Conservation (phyloP, 2,113 vertebrate species). For the Monarcha castaneiventris region DNA sequence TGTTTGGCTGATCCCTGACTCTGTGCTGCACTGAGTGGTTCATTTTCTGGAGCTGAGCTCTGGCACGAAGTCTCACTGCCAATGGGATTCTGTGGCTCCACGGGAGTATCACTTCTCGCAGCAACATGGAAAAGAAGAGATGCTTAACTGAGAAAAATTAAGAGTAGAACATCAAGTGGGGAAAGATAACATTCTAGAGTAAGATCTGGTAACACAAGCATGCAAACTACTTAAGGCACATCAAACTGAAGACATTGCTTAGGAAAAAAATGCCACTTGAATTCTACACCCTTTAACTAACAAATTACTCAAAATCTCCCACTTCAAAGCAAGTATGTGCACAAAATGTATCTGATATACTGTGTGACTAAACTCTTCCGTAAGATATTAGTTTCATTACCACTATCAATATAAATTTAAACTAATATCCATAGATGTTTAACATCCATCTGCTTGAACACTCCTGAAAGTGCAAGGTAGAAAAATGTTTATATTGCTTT, state of each 20-base stretch:
- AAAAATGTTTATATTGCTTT: background rate
- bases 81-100: slow-evolving; percentile 82
- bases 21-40: slow-evolving; percentile 75
- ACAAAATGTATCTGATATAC: background rate
- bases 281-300: background rate
- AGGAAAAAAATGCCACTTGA: background rate
- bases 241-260: background rate
- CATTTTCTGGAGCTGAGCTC: slow-evolving; percentile 74
- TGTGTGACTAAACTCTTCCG: background rate
- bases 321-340: background rate
- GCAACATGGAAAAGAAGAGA: slow-evolving; percentile 37
- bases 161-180: background rate
- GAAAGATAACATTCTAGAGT: background rate
- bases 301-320: background rate
- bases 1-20: slow-evolving; percentile 69
- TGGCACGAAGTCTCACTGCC: slow-evolving; percentile 74
- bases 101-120: slow-evolving; percentile 80
- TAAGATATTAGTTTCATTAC: background rate
- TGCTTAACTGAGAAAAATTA: background rate
- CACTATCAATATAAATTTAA: background rate
- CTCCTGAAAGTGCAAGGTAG: background rate
- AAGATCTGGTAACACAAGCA: background rate
- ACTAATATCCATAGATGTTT: background rate
- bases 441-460: background rate
- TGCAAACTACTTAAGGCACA: background rate